Base-by-base conservation (phyloP, 2,797 vertebrate species). In the Lacerta bilineata region DNA sequence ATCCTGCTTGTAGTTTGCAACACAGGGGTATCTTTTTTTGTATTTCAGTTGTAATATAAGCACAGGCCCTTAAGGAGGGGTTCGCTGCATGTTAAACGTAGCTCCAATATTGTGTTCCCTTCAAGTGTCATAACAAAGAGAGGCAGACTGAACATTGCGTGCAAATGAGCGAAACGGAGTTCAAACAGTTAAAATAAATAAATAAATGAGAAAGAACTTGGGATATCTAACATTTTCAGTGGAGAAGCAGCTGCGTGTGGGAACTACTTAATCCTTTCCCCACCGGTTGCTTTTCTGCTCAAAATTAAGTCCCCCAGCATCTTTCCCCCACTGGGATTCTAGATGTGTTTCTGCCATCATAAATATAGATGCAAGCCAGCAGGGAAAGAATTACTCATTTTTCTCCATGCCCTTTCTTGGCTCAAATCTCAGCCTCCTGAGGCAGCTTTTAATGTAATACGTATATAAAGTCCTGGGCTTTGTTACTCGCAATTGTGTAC, bases 11-110 rank as follows among this genome's bases (percentile, higher is more conserved):
- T 33, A 33, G 33, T 33, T 33, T 33, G 33, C 33, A 33, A 33
- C 33, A 33, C 33, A 33, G 33, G 33, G 33, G 33, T 33, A 33
- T 33, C 33, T 33, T 33, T 33, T 33, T 33, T 33, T 33, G 33
- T 33, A 33, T 91, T 82, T 17, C 8, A 76, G 88, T 80, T 66
- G 36, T 80, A 25, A 92, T 82, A 81, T 41, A 83, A 88, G 29
- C 83, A 39, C 41, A 33, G 3, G 25, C 55, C 33, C 64, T 18
- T 25, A 81, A 41, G 25, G 5, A 20, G 9, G 9, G n/a, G 25
- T 61, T 61, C 8, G 27, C 84, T 43, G 78, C 84, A 78, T 1
- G 11, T 61, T 50, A 88, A 81, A 88, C 3, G 69, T 0, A 20
- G 3, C 74, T 75, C 75, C 61, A 1, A 82, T 80, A 86, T 85